Conservation (phyloP, 2,797 vertebrate species). For the Garrulus glandarius region DNA sequence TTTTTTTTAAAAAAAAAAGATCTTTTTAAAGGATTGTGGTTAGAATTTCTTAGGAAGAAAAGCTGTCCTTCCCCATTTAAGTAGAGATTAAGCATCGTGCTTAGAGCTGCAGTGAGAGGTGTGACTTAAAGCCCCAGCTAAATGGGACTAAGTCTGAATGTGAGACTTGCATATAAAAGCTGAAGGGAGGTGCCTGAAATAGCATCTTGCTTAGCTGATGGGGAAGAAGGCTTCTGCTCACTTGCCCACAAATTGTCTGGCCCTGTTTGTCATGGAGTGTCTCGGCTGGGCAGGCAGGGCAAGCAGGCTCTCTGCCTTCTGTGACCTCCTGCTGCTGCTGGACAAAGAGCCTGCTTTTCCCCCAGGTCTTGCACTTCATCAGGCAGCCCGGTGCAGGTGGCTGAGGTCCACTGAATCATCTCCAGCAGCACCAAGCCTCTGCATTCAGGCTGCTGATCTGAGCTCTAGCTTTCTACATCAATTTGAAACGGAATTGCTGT, state of each 20-base stretch:
- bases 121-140: background rate
- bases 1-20: too few relatives aligned
- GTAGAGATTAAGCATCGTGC: background rate
- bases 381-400: background rate
- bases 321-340: background rate
- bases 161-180: background rate
- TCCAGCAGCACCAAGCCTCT: background rate
- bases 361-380: background rate
- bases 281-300: accelerated
- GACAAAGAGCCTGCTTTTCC: background rate
- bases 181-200: background rate
- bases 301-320: too few relatives aligned
- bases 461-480: background rate
- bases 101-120: background rate
- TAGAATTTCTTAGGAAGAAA: background rate
- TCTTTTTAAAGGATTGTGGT: background rate
- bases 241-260: background rate
- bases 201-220: background rate
- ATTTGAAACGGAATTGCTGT: background rate
- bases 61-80: background rate
- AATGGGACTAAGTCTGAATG: background rate
- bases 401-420: background rate
- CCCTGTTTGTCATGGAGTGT: accelerated
- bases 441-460: background rate
- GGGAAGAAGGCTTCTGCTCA: accelerated